Base-by-base conservation (phyloP, 1,140 invertebrate species). In the Octopus sinensis region DNA sequence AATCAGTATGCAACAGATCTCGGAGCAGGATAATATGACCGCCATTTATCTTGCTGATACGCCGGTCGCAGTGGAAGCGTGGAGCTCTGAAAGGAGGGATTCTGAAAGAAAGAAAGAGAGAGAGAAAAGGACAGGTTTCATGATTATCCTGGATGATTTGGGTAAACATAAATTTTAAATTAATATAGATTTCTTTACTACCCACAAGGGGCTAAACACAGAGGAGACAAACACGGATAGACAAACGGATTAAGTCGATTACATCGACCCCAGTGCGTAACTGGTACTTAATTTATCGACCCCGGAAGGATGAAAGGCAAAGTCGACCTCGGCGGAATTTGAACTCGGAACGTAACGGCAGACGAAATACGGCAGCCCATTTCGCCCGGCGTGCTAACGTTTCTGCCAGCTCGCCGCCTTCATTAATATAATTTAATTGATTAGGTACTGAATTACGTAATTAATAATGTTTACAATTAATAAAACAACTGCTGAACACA, bases 1-100 rank as follows among this genome's bases (percentile, higher is more conserved):
- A 43, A 43, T 84, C 43, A 84, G 77, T n/a, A 80, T 78, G 68
- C 17, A 73, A 73, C 30, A 5, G 68, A 73, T 6, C 17, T 13
- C 13, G 68, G 30, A 73, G 68, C 17, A n/a, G 17, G 68, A 17
- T 73, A 73, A 17, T 23, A 6, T 10, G 68, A 73, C 13, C 68
- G 68, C 68, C 68, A 73, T 73, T 73, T 73, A 6, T 73, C 68
- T 23, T 73, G 68, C 5, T 73, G 68, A 23, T 73, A 73, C 1
- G 13, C 17, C 30, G 68, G 68, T 13, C 68, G 68, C 68, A 73
- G 30, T n/a, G 68, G 68, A n/a, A 73, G 30, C 13, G 68, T 73
- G 17, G 68, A 73, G 13, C 68, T 73, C 30, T 73, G 68, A 17
- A n/a, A 73, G 68, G 68, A 73, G 5, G 68, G 68, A 73, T 73